Evolutionary conservation across 1,140 invertebrate species (phyloP).

Genomic region (Cyclargus thomasi): DNA sequence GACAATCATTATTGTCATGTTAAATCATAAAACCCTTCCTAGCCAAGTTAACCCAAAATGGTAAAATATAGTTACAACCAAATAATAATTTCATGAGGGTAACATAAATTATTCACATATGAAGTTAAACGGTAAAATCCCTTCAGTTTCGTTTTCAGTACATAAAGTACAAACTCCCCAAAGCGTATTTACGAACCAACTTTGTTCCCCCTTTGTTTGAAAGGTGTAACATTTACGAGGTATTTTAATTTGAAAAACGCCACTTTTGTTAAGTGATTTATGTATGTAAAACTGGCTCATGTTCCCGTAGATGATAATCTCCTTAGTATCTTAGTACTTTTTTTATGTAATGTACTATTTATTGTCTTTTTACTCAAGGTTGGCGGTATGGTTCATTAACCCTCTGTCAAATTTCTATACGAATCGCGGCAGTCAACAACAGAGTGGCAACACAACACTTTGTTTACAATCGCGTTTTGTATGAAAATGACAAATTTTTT

Average conservation of each 20-base stretch:
- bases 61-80: background rate
- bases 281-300: background rate
- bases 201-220: background rate
- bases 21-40: no score
- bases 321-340: no score
- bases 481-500: no score
- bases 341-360: no score
- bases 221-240: background rate
- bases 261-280: background rate
- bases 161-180: constrained; percentile 2
- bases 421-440: no score
- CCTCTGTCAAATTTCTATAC: no score
- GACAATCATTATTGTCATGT: no score
- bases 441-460: no score
- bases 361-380: no score
- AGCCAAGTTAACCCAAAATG: background rate
- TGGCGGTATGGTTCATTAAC: no score
- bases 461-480: no score
- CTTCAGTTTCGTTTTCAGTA: background rate
- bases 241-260: background rate
- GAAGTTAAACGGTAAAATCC: background rate
- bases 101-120: constrained; percentile 14
- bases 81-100: background rate
- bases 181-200: background rate
- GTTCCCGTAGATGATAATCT: no score